phyloP scores from a whole-genome alignment of 2,113 vertebrate species.

The Pao palembangensis region DNA sequence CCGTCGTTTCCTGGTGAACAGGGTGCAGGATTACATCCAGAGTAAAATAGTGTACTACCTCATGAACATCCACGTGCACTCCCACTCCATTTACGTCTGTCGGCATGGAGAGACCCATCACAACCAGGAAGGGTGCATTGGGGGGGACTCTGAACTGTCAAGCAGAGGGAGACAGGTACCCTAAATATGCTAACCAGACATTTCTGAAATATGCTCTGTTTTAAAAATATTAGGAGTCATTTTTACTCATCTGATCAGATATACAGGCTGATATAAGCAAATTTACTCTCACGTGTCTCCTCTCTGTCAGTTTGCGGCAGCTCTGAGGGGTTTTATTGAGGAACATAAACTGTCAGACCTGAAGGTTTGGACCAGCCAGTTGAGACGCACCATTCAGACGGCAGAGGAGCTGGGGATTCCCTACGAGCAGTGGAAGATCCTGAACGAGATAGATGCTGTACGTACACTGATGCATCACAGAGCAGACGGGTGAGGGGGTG shows the following conservation, averaged over 20 bases:
- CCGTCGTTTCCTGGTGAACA: slow-evolving; percentile 90
- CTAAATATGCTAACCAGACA: not conserved
- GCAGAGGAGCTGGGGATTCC: slow-evolving; percentile 87
- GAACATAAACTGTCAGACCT: slow-evolving; percentile 86
- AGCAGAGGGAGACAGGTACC: slow-evolving; percentile 83
- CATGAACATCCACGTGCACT: slow-evolving; percentile 96
- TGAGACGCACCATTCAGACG: slow-evolving; percentile 94
- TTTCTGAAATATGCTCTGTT: too few species aligned
- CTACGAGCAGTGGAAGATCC: slow-evolving; percentile 97
- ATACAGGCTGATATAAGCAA: not conserved
- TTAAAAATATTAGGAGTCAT: too few species aligned
- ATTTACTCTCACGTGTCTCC: not conserved
- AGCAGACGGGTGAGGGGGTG: not conserved
- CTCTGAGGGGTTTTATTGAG: slow-evolving; percentile 81
- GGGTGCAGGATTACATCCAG: slow-evolving; percentile 96
- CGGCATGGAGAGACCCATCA: slow-evolving; percentile 91
- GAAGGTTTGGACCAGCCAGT: slow-evolving; percentile 97
- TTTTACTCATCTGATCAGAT: too few species aligned
- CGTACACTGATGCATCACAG: slow-evolving; percentile 35
- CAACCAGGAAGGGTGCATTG: slow-evolving; percentile 85
- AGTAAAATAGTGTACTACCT: slow-evolving; percentile 98
- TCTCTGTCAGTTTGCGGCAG: slow-evolving; percentile 78
- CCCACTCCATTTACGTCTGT: slow-evolving; percentile 95
- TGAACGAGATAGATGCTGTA: slow-evolving; percentile 95
- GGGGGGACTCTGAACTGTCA: slow-evolving; percentile 89